These are phyloP conservation scores for Tetranychus urticae DNA, from an alignment of 1,140 invertebrate genomes.

Conservation along the genomic window DNA sequence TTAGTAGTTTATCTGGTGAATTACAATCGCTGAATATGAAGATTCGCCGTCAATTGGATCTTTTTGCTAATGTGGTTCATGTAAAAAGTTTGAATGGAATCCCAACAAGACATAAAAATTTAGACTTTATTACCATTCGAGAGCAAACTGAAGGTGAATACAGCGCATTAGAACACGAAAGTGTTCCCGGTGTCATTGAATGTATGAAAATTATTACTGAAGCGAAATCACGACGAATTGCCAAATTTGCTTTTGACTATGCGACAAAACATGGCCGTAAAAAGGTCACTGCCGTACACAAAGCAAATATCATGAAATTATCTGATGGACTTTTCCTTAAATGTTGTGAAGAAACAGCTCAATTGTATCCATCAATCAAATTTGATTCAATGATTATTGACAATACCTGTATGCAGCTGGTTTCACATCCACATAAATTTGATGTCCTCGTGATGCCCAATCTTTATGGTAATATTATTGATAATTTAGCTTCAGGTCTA, in stretches of 20 bases:
- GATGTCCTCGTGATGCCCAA: conserved; percentile 96
- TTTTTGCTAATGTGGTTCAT: conserved; percentile 94
- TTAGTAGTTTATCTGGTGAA: conserved; percentile 66
- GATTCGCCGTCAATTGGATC: conserved; percentile 57
- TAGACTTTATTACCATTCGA: conserved; percentile 88
- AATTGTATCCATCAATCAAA: conserved; percentile 69
- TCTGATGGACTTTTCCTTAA: conserved; percentile 82
- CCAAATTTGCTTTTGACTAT: conserved; percentile 98
- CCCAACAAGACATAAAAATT: conserved; percentile 61
- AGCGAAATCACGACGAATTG: conserved; percentile 73
- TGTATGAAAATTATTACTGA: conserved; percentile 90
- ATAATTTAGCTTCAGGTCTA: conserved; percentile 82
- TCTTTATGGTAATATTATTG: conserved; percentile 91
- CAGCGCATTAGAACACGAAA: conserved; percentile 70
- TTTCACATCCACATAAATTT: conserved; percentile 67
- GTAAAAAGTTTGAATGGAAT: conserved; percentile 64
- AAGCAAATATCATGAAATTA: conserved; percentile 99
- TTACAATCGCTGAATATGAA: conserved; percentile 90
- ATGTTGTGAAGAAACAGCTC: conserved; percentile 48
- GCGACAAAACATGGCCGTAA: conserved; percentile 74
- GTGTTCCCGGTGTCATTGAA: conserved; percentile 63
- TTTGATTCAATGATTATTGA: conserved; percentile 96
- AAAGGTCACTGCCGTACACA: conserved; percentile 85
- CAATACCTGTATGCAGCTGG: conserved; percentile 93
- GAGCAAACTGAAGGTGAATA: conserved; percentile 98